Evolutionary conservation across 2,797 vertebrate genomes (phyloP).

Genomic region (Manis javanica): DNA sequence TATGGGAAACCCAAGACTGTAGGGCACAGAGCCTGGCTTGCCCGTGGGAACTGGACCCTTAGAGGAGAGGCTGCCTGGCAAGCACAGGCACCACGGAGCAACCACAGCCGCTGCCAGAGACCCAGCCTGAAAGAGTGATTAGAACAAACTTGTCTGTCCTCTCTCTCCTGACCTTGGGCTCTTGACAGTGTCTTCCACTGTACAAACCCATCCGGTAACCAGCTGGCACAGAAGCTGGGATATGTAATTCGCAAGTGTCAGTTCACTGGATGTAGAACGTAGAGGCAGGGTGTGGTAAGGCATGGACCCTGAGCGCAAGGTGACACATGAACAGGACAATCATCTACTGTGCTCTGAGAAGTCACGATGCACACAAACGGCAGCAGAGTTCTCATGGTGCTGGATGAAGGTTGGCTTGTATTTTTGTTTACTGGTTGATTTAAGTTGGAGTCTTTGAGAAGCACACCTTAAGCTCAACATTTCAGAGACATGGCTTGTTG

Average conservation of each 20-base stretch:
- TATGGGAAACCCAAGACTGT: background rate
- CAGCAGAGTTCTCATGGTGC: background rate
- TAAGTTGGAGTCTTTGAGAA: background rate
- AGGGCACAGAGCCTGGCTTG: background rate
- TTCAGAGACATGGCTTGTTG: slow-evolving; percentile 8
- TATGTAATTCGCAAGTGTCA: background rate
- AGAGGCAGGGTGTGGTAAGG: background rate
- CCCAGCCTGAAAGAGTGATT: background rate
- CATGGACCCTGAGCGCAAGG: background rate
- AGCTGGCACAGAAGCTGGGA: background rate
- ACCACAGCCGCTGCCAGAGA: background rate
- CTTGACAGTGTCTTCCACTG: background rate
- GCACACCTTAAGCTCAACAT: background rate
- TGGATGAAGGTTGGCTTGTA: background rate
- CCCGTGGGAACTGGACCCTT: background rate
- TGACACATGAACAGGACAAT: background rate
- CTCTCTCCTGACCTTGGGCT: background rate
- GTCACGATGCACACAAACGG: background rate
- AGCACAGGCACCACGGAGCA: background rate
- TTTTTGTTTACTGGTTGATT: background rate
- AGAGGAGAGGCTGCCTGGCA: background rate
- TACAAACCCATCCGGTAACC: background rate
- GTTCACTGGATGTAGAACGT: background rate
- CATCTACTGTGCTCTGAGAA: background rate
- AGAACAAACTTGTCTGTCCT: background rate